phyloP scores from a whole-genome alignment of 2,797 vertebrate genomes.

The Perdix hodgsoniae region DNA sequence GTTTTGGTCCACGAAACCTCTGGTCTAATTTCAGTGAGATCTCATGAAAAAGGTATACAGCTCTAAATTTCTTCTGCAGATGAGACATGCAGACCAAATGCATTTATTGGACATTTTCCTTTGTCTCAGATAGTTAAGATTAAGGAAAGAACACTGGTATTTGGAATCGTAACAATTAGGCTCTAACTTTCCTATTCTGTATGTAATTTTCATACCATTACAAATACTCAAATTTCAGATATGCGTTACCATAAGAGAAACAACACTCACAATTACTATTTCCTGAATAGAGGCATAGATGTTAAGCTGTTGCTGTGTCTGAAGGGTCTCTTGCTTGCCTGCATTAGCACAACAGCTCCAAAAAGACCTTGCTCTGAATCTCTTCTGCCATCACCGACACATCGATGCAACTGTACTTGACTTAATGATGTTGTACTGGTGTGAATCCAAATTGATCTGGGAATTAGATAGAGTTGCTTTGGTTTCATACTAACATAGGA shows the following conservation, averaged over 20 bases:
- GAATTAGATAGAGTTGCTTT: not conserved
- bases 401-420: not conserved
- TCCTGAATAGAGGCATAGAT: not conserved
- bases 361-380: not conserved
- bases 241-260: not conserved
- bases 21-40: not conserved
- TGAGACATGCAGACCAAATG: not conserved
- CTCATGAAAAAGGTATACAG: not conserved
- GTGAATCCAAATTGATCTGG: not conserved
- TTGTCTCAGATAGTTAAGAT: not conserved
- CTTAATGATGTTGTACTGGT: not conserved
- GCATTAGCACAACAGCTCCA: not conserved
- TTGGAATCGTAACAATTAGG: not conserved
- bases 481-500: not conserved
- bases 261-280: not conserved
- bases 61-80: slow-evolving; percentile 24
- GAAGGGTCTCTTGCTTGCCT: not conserved
- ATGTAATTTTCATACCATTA: not conserved
- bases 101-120: not conserved
- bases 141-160: not conserved
- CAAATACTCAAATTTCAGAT: not conserved
- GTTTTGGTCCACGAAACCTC: not conserved
- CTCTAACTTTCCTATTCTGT: not conserved
- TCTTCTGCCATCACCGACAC: not conserved
- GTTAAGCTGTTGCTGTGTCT: not conserved